Evolutionary conservation across 2,888 invertebrate species (phyloP), one percentile per base, ranked within the genome.

Genomic region (Xylota sylvarum): DNA sequence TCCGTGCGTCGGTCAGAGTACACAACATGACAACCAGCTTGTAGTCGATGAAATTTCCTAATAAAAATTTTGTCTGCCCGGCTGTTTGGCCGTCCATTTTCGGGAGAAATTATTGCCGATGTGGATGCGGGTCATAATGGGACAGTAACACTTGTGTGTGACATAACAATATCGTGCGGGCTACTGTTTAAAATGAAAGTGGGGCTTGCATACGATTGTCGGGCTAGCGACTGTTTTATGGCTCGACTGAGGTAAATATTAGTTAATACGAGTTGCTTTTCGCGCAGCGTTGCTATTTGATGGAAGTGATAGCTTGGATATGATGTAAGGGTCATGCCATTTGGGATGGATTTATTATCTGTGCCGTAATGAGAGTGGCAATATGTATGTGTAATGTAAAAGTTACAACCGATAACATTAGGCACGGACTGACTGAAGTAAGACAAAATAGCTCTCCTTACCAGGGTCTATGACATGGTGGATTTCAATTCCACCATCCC

Each of bases 321-420:
- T 77, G 48, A 77, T 58, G 67, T 77, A 77, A 77, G 76, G 76
- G 76, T 77, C 76, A 50, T 30, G 2, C 67, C 40, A 58, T 58
- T 65, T 64, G 9, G 19, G 67, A 50, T 77, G 56, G 46, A 40
- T 40, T 77, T 77, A 67, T 67, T 27, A 48, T 40, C 37, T 4
- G 70, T 70, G 56, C 14, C 12, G 46, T 40, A 69, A 50, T 50
- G 2, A 5, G 19, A 56, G 30, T 56, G 30, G n/a, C 60, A 35
- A 35, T 60, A 30, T 17, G n/a, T n/a, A n/a, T n/a, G n/a, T 23
- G 23, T 23, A 46, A 19, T 50, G 50, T 10, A 32, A 46, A 17
- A 32, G 43, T 10, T 30, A n/a, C 37, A 60, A 5, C 7, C 6
- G 27, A 40, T 23, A 14, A n/a, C 10, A 10, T 35, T 35, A 35